Base-by-base conservation (phyloP, 2,888 invertebrate genomes). In the Aphrophora alni region DNA sequence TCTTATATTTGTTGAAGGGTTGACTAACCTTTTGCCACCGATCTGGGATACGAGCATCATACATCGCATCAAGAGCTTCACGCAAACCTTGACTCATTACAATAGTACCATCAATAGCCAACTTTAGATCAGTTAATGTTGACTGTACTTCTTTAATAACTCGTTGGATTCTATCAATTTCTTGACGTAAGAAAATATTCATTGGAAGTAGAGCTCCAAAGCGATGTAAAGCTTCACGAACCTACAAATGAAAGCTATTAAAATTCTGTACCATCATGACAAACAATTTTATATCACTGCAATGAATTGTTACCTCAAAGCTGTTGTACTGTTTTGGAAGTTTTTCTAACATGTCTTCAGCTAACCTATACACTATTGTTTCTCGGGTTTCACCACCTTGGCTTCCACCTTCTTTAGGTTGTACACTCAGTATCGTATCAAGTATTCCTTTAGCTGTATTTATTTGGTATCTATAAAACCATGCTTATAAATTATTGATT, bases 41-140 rank as follows among this genome's bases (percentile, higher is more conserved):
- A 82, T 94, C 94, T 0, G 98, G 98, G 84, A 98, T 96, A 82
- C 97, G 91, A 0, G 98, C 98, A 88, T 98, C 98, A 87, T 97
- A 98, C 97, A 98, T 98, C 17, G 98, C 95, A 88, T 98, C 98
- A 44, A 98, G 89, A 0, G 97, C 95, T 85, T 95, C 95, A 82
- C 96, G 91, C 38, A 98, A 90, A 26, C 92, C 93, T 87, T 97
- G 96, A 86, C 97, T 98, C 98, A 98, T 98, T 28, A 98, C 95
- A 85, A 98, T 98, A 0, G 98, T 98, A 38, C 98, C 98, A 86
- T 98, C 98, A 83, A 98, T 98, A 17, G 98, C 98, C 83, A 98
- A 90, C 88, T 97, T 97, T 75, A 98, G 90, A 89, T 98, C 97
- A 78, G 93, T 93, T 74, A 98, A 89, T 7, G 97, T 98, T 4